phyloP scores from a whole-genome alignment of 2,113 vertebrate genomes.

The Seriola quinqueradiata region DNA sequence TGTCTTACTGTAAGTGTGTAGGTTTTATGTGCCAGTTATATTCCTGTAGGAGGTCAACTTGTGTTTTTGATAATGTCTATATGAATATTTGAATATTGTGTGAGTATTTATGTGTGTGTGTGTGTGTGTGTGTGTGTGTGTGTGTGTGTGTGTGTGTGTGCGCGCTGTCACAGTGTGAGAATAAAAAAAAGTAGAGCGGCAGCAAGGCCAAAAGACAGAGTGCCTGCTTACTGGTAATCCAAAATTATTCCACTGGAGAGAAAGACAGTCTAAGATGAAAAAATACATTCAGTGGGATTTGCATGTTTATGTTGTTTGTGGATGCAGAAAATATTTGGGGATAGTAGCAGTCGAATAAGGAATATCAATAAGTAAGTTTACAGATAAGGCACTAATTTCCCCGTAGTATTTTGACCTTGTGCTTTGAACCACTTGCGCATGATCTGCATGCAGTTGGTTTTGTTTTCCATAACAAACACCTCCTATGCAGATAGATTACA shows the following conservation, averaged over 20 bases:
- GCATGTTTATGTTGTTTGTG: constrained; percentile 76
- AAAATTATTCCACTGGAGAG: constrained; percentile 66
- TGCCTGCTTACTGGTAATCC: constrained; percentile 68
- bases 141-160: not conserved
- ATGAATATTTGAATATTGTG: constrained; percentile 26
- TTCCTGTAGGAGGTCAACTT: constrained; percentile 20
- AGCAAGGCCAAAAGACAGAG: constrained; percentile 56
- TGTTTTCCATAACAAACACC: constrained; percentile 81
- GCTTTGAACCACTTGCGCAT: constrained; percentile 71
- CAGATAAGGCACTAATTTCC: constrained; percentile 74
- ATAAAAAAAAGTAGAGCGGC: constrained; percentile 13
- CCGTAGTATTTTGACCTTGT: constrained; percentile 78
- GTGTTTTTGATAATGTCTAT: constrained; percentile 37
- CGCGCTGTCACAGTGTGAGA: not conserved
- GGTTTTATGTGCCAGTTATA: not conserved
- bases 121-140: not conserved
- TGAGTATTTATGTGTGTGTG: constrained; percentile 14
- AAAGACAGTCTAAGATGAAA: constrained; percentile 50
- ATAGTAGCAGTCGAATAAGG: constrained; percentile 53
- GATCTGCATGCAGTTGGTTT: constrained; percentile 77
- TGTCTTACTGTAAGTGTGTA: constrained; percentile 33
- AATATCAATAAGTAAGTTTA: constrained; percentile 76
- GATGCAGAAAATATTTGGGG: constrained; percentile 63
- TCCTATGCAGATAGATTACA: constrained; percentile 74
- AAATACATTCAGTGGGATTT: constrained; percentile 63